A percentile compares a stretch with the other conserved stretches of the same genome.
Conservation (phyloP, 2,797 vertebrate genomes). For the Pygocentrus nattereri region DNA sequence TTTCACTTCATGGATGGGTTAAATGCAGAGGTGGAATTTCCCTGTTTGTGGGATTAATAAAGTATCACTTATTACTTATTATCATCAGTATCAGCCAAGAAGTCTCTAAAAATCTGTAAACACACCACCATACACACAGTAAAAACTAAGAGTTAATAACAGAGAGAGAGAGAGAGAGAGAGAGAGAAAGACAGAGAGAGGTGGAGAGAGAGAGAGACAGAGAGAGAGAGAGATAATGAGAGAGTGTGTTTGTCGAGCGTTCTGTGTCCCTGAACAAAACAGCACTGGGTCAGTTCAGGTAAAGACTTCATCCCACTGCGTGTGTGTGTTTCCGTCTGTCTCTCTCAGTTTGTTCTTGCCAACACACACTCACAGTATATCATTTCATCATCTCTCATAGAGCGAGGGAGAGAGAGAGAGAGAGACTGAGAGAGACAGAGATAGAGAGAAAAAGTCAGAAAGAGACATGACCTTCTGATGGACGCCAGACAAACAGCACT, state of each 20-base stretch:
- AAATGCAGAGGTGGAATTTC: too few relatives aligned
- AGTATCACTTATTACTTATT: too few relatives aligned
- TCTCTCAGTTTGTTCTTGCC: neutral
- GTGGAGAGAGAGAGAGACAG: neutral
- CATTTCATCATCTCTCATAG: slow-evolving; percentile 17
- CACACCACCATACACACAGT: too few relatives aligned
- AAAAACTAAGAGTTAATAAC: neutral
- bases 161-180: neutral
- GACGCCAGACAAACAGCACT: neutral
- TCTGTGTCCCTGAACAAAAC: slow-evolving; percentile 23
- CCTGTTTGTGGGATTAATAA: too few relatives aligned
- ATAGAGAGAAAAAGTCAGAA: neutral
- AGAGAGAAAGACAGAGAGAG: neutral
- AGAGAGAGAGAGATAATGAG: slow-evolving; percentile 9
- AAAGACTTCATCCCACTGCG: slow-evolving; percentile 3
- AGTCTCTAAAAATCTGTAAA: neutral
- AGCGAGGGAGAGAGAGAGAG: too few relatives aligned
- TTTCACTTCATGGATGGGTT: too few relatives aligned
- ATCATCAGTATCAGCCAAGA: neutral
- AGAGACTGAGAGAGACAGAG: too few relatives aligned
- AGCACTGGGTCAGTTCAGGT: slow-evolving; percentile 49
- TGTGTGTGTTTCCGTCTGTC: neutral
- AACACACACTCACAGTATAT: neutral
- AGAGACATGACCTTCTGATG: neutral
- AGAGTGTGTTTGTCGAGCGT: slow-evolving; percentile 22